Evolutionary conservation across 2,113 vertebrate genomes (phyloP).

Genomic region (Corythaixoides concolor): DNA sequence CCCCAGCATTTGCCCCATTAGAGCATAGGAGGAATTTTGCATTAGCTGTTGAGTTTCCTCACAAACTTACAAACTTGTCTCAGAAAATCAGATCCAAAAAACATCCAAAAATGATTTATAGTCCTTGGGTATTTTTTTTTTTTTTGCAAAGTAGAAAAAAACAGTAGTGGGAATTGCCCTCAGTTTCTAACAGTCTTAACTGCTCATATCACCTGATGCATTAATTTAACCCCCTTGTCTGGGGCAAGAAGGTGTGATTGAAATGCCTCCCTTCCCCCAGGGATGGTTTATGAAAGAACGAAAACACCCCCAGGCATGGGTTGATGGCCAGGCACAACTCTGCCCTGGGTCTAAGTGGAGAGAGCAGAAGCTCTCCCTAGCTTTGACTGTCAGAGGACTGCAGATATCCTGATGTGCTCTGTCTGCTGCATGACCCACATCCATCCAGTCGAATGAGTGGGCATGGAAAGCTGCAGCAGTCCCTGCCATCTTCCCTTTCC

Average conservation of each 20-base stretch:
- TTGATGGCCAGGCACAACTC: neutral
- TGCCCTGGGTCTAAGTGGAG: neutral
- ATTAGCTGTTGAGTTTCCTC: neutral
- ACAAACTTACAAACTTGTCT: neutral
- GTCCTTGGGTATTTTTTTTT: neutral
- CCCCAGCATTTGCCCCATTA: neutral
- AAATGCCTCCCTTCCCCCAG: neutral
- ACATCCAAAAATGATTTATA: neutral
- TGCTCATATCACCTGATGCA: neutral
- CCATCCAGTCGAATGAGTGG: rapidly evolving
- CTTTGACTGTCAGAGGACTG: neutral
- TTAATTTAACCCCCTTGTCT: neutral
- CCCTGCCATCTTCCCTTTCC: neutral
- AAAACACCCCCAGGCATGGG: neutral
- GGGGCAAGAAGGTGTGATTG: neutral
- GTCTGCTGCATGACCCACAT: neutral
- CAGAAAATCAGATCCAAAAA: neutral
- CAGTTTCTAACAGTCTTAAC: neutral
- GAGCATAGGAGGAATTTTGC: neutral
- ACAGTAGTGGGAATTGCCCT: neutral
- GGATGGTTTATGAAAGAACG: neutral
- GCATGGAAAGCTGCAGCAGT: neutral
- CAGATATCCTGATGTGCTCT: neutral
- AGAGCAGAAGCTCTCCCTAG: neutral
- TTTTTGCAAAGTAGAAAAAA: neutral